Base-by-base conservation (phyloP, 2,888 invertebrate genomes). In the Latheticus oryzae region DNA sequence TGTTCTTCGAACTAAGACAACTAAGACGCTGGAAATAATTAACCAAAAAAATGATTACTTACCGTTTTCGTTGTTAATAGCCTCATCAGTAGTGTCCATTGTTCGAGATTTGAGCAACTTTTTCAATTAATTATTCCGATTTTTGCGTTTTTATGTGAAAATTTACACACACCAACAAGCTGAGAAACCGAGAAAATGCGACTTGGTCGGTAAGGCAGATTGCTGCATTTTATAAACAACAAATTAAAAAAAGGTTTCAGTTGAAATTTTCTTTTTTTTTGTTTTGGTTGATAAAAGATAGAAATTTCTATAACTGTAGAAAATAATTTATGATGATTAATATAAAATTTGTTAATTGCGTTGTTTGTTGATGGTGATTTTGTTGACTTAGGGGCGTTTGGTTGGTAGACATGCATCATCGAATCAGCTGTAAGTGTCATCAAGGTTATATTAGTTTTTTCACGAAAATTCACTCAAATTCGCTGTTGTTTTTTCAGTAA, bases 1-100 rank as follows among this genome's bases (percentile, higher is more conserved):
- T 9, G 85, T 85, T 24, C 84, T 81, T 40, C 85, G 78, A 21
- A 81, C 85, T 84, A 61, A 62, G 51, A 24, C 23, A 40, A 37
- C 11, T 42, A 33, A 17, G 26, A 53, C 37, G 42, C 28, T 30
- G 8, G 1, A 7, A 17, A n/a, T n/a, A n/a, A n/a, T n/a, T n/a
- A n/a, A n/a, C n/a, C n/a, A n/a, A n/a, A 37, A 51, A 51, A 17
- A 5, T n/a, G n/a, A n/a, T 23, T 3, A 24, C 32, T 59, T 54
- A 63, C 63, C 61, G 26, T 56, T 51, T 43, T 61, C 59, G 33
- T 48, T 53, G 35, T 40, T 57, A 8, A 26, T n/a, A 4, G 52
- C 8, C 5, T 61, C 63, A 13, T 63, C 63, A 5, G 7, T 33
- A 50, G 23, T 35, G 12, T 63, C 63, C 63, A 63, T 63, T 35